Conservation (phyloP, 2,797 vertebrate genomes). For the Pantherophis alleghaniensis region DNA sequence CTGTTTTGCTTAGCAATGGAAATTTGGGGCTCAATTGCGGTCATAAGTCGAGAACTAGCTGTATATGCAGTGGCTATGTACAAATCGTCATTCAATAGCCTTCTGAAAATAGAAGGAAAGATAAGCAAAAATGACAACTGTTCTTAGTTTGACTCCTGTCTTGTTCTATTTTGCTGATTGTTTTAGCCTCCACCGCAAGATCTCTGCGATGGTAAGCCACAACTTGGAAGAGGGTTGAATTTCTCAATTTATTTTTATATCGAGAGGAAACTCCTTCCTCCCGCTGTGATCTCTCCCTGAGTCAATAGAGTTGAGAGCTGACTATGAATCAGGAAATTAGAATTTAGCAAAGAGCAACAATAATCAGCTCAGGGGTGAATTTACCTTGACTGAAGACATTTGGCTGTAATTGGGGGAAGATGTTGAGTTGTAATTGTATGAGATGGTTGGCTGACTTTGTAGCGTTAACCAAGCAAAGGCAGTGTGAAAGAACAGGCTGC, state of each 20-base stretch:
- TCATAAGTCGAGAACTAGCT: too few species aligned
- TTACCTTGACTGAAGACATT: background rate
- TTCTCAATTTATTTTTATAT: background rate
- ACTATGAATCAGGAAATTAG: background rate
- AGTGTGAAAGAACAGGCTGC: too few species aligned
- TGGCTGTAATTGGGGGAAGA: background rate
- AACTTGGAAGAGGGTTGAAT: background rate
- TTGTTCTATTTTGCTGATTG: background rate
- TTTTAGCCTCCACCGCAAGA: background rate
- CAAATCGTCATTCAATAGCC: background rate
- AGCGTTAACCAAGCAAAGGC: background rate
- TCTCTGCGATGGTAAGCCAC: background rate
- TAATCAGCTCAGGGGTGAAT: background rate
- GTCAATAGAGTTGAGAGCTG: background rate
- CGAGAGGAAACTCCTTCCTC: background rate
- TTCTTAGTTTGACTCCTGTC: background rate
- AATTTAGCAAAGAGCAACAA: background rate
- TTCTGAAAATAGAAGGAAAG: background rate
- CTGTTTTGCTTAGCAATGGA: too few species aligned
- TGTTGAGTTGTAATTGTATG: background rate
- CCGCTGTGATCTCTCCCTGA: background rate
- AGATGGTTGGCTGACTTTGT: background rate
- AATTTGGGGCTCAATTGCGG: too few species aligned
- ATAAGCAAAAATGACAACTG: background rate
- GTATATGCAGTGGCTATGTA: background rate